Base-by-base conservation (phyloP, 2,113 vertebrate genomes). In the Hippoglossus stenolepis region DNA sequence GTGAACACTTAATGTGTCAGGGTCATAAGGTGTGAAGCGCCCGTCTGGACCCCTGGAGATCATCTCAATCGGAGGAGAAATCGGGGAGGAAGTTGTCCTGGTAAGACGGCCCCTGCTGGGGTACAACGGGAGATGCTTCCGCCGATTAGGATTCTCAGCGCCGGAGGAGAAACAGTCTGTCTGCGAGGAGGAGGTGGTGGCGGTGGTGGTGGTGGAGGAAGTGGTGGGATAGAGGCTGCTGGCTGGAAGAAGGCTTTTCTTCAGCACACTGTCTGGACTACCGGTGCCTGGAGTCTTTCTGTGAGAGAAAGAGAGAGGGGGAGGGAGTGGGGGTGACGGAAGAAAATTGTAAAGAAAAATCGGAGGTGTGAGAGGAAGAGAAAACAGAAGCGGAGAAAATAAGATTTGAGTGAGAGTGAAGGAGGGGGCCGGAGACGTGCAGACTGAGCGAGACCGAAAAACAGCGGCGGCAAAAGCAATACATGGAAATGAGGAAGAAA, bases 31-130 rank as follows among this genome's bases (percentile, higher is more conserved):
- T 62, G 93, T 76, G 18, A 99, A 99, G 18, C 96, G 95, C 0
- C 97, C 97, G 0, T 98, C 97, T 0, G 96, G 95, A 24, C 97
- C 96, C 0, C 97, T 92, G 66, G 93, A 93, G 86, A 98, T 99
- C 38, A 95, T 82, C 75, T 99, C 96, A 83, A 98, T 87, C 0
- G 95, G 88, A 24, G 95, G 92, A 5, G 95, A 84, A 3, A 90
- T 82, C 0, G 86, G 86, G 20, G 83, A 73, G 26, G 86, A 84
- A 0, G 58, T 68, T 2, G 82, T 73, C 70, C 80, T 68, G 11
- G 75, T 86, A 2, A 93, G 73, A 11, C 89, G 90, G 73, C 87
- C 93, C 80, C 93, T 91, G 70, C 45, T 74, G 77, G 91, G 5
- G 2, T 85, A n/a, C 35, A 90, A 85, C 3, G 63, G 77, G 2